These are phyloP conservation scores for Drosophila nigromelanica DNA, from an alignment of 1,140 invertebrate species.

Conservation along the genomic window DNA sequence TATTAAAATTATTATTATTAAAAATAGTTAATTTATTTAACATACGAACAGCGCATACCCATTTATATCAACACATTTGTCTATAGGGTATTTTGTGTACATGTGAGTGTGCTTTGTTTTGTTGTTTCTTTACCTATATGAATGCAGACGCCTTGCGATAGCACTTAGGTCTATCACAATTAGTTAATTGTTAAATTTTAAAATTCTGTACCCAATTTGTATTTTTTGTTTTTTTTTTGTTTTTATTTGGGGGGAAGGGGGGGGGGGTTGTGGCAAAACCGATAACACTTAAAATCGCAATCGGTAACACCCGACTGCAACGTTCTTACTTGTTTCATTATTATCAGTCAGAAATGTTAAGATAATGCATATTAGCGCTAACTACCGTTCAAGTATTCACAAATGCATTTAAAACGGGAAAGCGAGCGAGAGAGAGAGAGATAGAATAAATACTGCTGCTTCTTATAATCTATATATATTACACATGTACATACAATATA, in stretches of 20 bases:
- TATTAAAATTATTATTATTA: too few species aligned
- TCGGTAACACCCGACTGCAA: too few species aligned
- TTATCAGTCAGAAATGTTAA: slow-evolving; percentile 3
- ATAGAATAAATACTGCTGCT: background rate
- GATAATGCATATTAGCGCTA: background rate
- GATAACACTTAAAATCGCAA: too few species aligned
- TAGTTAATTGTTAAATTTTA: slow-evolving; percentile 30
- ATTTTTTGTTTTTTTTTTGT: background rate
- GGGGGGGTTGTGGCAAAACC: too few species aligned
- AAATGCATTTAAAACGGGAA: background rate
- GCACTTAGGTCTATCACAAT: slow-evolving; percentile 24
- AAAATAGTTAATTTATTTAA: too few species aligned
- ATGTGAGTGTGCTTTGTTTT: slow-evolving; percentile 12
- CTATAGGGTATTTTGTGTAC: slow-evolving; percentile 9
- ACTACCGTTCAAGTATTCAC: background rate
- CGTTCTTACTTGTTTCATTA: background rate
- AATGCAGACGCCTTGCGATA: slow-evolving; percentile 32
- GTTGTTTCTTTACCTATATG: background rate
- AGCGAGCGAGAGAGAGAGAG: background rate
- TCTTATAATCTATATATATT: background rate
- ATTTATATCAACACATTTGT: background rate
- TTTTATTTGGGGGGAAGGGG: too few species aligned
- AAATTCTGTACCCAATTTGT: slow-evolving; percentile 3
- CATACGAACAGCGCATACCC: background rate
- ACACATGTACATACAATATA: background rate